Percentiles rank a stretch among this genome's conserved stretches.
Conservation (phyloP, 1,140 invertebrate genomes). For the Venustaconcha ellipsiformis region DNA sequence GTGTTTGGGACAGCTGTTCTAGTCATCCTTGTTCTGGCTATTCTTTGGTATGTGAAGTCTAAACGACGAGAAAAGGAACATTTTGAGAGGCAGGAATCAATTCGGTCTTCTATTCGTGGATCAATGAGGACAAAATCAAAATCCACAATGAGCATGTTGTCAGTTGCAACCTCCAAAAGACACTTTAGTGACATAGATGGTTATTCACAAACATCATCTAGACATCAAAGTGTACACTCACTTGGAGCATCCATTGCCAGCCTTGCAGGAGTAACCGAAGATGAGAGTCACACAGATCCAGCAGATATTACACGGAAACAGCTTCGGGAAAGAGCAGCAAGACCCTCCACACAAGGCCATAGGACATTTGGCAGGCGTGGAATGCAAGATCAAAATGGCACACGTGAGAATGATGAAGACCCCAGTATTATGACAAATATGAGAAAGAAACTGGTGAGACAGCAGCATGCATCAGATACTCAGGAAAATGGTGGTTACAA, state of each 20-base stretch:
- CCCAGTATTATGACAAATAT: conserved; percentile 3
- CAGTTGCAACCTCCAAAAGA: conserved; percentile 34
- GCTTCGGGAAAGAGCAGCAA: conserved; percentile 17
- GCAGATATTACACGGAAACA: conserved; percentile 13
- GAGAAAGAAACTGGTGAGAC: conserved; percentile 10
- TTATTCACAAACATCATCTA: conserved; percentile 12
- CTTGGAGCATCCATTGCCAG: conserved; percentile 13
- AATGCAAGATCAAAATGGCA: conserved; percentile 8
- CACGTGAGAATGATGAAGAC: conserved; percentile 13
- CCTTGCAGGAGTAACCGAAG: conserved; percentile 25
- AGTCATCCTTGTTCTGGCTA: conserved; percentile 81
- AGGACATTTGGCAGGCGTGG: background rate
- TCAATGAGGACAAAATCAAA: conserved; percentile 73
- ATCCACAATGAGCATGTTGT: conserved; percentile 50
- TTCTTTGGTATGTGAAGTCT: conserved; percentile 87
- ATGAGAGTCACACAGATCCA: conserved; percentile 28
- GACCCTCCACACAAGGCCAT: conserved; percentile 13
- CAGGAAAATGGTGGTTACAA: conserved; percentile 41
- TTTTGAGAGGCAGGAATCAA: conserved; percentile 90
- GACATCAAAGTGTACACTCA: conserved; percentile 3
- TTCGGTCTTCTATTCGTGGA: conserved; percentile 84
- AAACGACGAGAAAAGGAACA: conserved; percentile 88
- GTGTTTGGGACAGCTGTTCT: conserved; percentile 80
- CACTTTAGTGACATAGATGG: conserved; percentile 1
- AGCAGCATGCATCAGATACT: background rate